Conservation (phyloP, 92 coral and sea anemone species). For the Isaurus tuberculatus region DNA sequence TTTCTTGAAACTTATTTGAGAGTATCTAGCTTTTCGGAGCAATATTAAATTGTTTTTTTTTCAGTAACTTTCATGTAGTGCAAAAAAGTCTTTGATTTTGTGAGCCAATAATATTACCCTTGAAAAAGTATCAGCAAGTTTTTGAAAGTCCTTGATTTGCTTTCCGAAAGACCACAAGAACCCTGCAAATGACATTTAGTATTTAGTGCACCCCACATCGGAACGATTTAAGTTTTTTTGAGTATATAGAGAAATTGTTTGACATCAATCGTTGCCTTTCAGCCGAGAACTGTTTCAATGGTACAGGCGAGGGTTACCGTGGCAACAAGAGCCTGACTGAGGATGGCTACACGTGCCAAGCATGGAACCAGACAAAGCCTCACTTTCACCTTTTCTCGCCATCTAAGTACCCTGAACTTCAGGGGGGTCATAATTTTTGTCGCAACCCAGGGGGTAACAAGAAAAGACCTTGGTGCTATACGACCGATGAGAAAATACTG, state of each 20-base stretch:
- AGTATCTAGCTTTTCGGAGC: too few relatives aligned
- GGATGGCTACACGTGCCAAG: slow-evolving; percentile 81
- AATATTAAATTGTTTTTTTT: too few relatives aligned
- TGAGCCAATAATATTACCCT: too few relatives aligned
- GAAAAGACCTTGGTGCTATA: slow-evolving; percentile 90
- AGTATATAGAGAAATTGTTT: not conserved
- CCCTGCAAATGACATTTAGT: too few relatives aligned
- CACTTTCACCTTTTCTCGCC: slow-evolving; percentile 75
- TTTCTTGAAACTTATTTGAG: too few relatives aligned
- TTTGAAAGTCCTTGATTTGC: too few relatives aligned
- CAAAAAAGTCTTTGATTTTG: too few relatives aligned
- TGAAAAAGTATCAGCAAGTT: too few relatives aligned
- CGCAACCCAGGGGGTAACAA: slow-evolving; percentile 97
- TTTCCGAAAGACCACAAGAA: too few relatives aligned
- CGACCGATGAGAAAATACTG: slow-evolving; percentile 64
- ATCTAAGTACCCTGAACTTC: slow-evolving; percentile 72
- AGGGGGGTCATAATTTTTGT: slow-evolving; percentile 93
- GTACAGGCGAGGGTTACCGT: slow-evolving; percentile 75
- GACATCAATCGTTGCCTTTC: not conserved
- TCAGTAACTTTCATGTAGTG: too few relatives aligned
- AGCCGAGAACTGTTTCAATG: slow-evolving; percentile 82
- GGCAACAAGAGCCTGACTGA: slow-evolving; percentile 90
- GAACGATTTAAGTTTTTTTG: not conserved
- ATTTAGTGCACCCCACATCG: too few relatives aligned
- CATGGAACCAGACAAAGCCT: slow-evolving; percentile 82